Evolutionary conservation across 2,888 invertebrate genomes (phyloP).

Genomic region (Margaritifera margaritifera): DNA sequence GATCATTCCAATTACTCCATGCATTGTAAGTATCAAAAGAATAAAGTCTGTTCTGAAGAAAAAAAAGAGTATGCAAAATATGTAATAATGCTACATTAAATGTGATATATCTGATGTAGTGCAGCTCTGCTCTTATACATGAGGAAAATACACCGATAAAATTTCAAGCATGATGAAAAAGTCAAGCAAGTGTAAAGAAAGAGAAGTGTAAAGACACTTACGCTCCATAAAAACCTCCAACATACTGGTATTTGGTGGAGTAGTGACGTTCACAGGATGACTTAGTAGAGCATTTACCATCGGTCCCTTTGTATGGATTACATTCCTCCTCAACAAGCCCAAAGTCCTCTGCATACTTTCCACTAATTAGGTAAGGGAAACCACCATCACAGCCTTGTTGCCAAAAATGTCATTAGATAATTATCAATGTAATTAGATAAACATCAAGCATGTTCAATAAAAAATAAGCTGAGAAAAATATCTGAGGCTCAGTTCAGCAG

Average conservation of each 20-base stretch:
- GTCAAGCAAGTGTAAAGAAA: too few relatives aligned
- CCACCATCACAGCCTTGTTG: constrained; percentile 68
- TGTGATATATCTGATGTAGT: too few relatives aligned
- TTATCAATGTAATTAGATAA: background rate
- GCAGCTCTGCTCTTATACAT: too few relatives aligned
- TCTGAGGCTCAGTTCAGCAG: background rate
- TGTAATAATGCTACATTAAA: too few relatives aligned
- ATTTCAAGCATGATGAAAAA: too few relatives aligned
- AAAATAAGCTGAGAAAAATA: background rate
- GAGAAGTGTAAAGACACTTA: constrained; percentile 42
- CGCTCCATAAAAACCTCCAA: constrained; percentile 75
- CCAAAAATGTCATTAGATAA: constrained; percentile 1
- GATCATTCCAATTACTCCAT: too few relatives aligned
- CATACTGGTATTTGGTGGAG: constrained; percentile 74
- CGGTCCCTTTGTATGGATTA: constrained; percentile 73
- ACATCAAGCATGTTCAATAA: background rate
- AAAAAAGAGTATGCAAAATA: too few relatives aligned
- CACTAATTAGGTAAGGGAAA: constrained; percentile 69
- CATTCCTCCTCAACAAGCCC: constrained; percentile 74
- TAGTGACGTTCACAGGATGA: constrained; percentile 71
- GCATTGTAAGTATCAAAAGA: too few relatives aligned
- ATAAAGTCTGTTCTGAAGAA: too few relatives aligned
- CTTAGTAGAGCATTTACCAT: constrained; percentile 67
- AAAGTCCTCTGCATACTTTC: constrained; percentile 73
- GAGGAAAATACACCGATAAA: too few relatives aligned